These are phyloP conservation scores for Callithrix jacchus DNA, from an alignment of 2,113 vertebrate species.

Conservation along the genomic window DNA sequence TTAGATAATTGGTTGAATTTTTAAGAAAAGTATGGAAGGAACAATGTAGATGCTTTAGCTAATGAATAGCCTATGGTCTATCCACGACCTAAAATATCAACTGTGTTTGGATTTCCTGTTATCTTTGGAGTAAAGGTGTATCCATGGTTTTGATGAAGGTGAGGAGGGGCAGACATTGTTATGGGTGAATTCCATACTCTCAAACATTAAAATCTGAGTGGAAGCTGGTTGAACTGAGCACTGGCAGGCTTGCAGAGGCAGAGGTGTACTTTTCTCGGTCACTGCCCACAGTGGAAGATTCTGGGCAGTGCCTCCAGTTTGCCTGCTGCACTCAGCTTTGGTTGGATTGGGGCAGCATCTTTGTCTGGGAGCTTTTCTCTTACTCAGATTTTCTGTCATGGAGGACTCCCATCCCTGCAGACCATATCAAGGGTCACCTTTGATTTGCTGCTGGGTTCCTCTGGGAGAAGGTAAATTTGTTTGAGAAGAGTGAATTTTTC, in stretches of 20 bases:
- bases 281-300: background rate
- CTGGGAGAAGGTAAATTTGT: background rate
- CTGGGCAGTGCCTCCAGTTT: background rate
- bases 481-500: background rate
- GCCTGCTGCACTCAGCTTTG: background rate
- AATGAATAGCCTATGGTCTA: background rate
- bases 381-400: background rate
- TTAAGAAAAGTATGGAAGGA: slow-evolving; percentile 36
- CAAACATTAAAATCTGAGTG: background rate
- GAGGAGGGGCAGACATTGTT: background rate
- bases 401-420: background rate
- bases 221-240: background rate
- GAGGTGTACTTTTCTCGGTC: background rate
- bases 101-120: background rate
- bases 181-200: background rate
- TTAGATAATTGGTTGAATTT: background rate
- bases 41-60: background rate
- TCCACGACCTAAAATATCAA: background rate
- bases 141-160: background rate
- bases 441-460: slow-evolving; percentile 9
- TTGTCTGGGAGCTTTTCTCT: background rate
- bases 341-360: background rate
- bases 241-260: background rate
- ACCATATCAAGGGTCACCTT: background rate
- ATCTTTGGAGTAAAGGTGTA: background rate